These are phyloP conservation scores for Beris morrisii DNA, from an alignment of 2,888 invertebrate genomes.

Conservation along the genomic window DNA sequence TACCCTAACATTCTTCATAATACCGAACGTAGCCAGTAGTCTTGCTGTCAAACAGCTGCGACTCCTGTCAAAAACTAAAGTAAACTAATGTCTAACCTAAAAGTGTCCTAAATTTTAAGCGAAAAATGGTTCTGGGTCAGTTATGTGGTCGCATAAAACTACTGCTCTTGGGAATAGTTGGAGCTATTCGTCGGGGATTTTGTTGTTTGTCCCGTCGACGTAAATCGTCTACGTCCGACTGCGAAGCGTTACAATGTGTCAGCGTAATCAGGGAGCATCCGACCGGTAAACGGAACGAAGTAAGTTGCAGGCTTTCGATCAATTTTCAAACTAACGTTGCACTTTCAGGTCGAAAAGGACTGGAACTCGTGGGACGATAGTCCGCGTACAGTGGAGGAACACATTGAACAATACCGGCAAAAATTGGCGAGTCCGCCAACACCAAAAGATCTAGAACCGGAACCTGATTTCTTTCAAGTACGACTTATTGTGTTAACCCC, in stretches of 20 bases:
- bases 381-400: slow-evolving; percentile 62
- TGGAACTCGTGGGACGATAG: slow-evolving; percentile 68
- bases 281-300: slow-evolving; percentile 18
- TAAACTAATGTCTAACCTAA: not conserved
- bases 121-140: slow-evolving; percentile 56
- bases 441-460: slow-evolving; percentile 54
- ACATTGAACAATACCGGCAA: slow-evolving; percentile 66
- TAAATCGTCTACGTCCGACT: slow-evolving; percentile 59
- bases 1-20: not conserved
- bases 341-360: slow-evolving; percentile 50
- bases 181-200: slow-evolving; percentile 61
- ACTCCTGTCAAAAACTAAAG: not conserved
- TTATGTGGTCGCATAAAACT: slow-evolving; percentile 60
- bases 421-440: slow-evolving; percentile 57
- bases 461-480: slow-evolving; percentile 63
- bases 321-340: slow-evolving; percentile 35
- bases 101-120: not conserved
- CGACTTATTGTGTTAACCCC: slow-evolving; percentile 24
- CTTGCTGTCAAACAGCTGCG: not conserved
- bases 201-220: slow-evolving; percentile 64
- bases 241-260: slow-evolving; percentile 61
- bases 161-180: slow-evolving; percentile 59
- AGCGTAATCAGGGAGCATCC: slow-evolving; percentile 58
- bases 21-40: not conserved
- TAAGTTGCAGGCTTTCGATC: not conserved